Percentiles rank a stretch among this genome's conserved stretches.
phyloP scores from a whole-genome alignment of 2,888 invertebrate genomes.

The Amphipyra tragopoginis region DNA sequence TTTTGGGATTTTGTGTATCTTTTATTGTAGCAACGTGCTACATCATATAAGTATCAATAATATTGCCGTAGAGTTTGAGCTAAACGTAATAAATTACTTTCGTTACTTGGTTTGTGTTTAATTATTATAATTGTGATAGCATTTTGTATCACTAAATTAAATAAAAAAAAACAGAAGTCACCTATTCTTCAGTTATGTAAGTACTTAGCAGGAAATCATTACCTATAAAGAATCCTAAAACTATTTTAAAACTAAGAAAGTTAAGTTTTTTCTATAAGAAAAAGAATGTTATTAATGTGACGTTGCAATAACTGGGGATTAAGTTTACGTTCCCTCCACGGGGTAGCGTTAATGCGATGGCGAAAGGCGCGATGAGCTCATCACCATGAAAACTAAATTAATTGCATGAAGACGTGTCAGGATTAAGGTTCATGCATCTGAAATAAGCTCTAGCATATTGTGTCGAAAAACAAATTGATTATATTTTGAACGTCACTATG shows the following conservation, averaged over 20 bases:
- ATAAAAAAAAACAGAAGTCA: too few relatives aligned
- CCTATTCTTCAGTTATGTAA: too few relatives aligned
- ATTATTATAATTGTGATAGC: too few relatives aligned
- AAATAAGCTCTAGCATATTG: conserved; percentile 52
- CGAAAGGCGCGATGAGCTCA: conserved; percentile 60
- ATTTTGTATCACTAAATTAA: too few relatives aligned
- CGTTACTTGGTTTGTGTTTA: too few relatives aligned
- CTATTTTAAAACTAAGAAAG: neutral
- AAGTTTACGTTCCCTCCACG: conserved; percentile 46
- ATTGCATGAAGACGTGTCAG: conserved; percentile 61
- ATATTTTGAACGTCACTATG: conserved; percentile 19
- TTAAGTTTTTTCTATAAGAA: conserved; percentile 3
- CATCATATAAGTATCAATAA: too few relatives aligned
- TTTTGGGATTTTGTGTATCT: too few relatives aligned
- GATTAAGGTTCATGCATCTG: conserved; percentile 60
- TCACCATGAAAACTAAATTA: conserved; percentile 68
- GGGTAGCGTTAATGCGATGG: conserved; percentile 46
- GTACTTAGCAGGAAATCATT: too few relatives aligned
- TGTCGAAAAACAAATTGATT: conserved; percentile 34
- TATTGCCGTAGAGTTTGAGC: too few relatives aligned
- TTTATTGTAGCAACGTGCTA: too few relatives aligned
- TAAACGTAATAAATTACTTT: too few relatives aligned
- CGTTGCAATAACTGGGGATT: conserved; percentile 55
- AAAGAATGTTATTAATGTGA: conserved; percentile 43
- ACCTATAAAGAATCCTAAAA: neutral